Conservation (phyloP, 2,888 invertebrate genomes). For the Coenonympha arcania region DNA sequence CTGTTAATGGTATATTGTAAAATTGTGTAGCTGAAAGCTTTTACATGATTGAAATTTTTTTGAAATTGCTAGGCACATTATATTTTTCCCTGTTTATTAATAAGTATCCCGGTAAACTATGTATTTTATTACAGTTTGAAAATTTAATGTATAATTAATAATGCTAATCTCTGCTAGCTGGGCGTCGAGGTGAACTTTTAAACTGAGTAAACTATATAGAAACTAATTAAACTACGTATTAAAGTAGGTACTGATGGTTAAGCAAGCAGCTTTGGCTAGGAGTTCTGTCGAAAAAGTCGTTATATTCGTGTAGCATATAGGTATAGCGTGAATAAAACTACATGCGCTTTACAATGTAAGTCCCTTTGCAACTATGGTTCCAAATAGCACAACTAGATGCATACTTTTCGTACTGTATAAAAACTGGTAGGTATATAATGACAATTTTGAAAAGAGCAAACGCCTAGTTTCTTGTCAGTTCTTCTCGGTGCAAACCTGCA, state of each 20-base stretch:
- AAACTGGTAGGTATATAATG: too few relatives aligned
- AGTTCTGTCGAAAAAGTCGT: neutral
- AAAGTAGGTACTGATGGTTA: too few relatives aligned
- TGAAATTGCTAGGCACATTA: too few relatives aligned
- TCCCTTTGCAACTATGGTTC: too few relatives aligned
- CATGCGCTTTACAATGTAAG: too few relatives aligned
- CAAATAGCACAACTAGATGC: too few relatives aligned
- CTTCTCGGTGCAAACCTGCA: too few relatives aligned
- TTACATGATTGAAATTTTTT: neutral
- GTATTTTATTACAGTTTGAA: neutral
- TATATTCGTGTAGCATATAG: too few relatives aligned
- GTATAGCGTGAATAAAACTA: too few relatives aligned
- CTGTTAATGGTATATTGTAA: neutral
- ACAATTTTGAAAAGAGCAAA: too few relatives aligned
- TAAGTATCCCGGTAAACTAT: neutral
- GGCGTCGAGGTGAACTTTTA: neutral
- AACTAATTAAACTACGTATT: neutral
- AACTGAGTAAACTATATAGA: neutral
- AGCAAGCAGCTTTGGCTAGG: neutral
- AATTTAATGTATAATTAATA: constrained; percentile 2
- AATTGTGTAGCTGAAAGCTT: neutral
- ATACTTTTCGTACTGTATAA: too few relatives aligned
- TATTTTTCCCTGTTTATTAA: neutral
- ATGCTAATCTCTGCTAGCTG: neutral
- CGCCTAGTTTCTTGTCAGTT: too few relatives aligned